Percentiles rank a stretch among this genome's conserved stretches.
These are phyloP conservation scores for Marmota flaviventris DNA, from an alignment of 2,113 vertebrate species.

Conservation along the genomic window DNA sequence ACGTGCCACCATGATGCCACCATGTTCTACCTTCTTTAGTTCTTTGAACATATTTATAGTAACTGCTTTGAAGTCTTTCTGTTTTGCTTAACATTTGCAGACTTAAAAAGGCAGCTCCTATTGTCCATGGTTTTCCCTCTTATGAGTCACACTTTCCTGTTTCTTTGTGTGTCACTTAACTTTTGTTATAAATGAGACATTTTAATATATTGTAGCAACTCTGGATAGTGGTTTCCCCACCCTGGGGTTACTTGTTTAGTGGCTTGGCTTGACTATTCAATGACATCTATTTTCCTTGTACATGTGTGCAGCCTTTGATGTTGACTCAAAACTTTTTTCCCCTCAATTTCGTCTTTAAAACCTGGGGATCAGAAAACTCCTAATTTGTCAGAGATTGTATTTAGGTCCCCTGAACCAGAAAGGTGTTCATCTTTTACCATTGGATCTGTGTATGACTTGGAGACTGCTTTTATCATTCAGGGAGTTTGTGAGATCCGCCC, in stretches of 20 bases:
- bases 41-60: background rate
- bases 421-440: background rate
- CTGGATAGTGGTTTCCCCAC: no score
- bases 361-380: background rate
- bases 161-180: background rate
- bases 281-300: background rate
- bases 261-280: background rate
- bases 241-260: background rate
- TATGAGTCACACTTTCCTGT: background rate
- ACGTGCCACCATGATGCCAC: no score
- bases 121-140: background rate
- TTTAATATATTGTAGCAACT: background rate
- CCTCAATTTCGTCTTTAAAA: background rate
- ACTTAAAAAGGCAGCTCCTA: background rate
- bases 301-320: background rate
- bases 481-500: background rate
- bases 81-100: background rate
- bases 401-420: background rate
- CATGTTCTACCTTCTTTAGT: background rate
- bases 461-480: background rate
- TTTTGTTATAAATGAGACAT: background rate
- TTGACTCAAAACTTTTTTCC: background rate
- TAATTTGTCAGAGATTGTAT: background rate
- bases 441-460: no score
- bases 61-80: background rate